phyloP scores from a whole-genome alignment of 2,888 invertebrate genomes.

The Hybos culiciformis region DNA sequence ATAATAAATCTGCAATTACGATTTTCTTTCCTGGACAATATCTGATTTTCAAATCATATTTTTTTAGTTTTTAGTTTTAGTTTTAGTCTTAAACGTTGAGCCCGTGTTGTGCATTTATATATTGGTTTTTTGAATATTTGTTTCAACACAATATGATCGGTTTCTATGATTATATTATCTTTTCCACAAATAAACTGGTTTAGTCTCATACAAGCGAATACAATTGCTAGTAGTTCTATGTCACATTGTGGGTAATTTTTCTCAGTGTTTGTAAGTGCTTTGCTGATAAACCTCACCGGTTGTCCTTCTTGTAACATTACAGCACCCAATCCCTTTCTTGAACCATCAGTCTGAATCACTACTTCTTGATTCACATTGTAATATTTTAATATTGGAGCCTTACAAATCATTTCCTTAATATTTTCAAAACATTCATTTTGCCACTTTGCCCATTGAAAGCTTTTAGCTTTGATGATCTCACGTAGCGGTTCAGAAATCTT shows the following conservation, averaged over 20 bases:
- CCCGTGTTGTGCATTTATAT: background rate
- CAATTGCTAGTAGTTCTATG: background rate
- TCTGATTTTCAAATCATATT: constrained; percentile 1
- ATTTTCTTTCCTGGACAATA: background rate
- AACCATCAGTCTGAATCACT: background rate
- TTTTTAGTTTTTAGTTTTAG: too few relatives aligned
- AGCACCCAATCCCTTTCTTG: background rate
- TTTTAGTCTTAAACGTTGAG: constrained; percentile 1
- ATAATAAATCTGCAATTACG: background rate
- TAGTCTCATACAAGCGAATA: background rate
- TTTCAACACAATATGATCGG: background rate
- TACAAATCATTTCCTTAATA: background rate
- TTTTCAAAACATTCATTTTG: background rate
- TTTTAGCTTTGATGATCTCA: background rate
- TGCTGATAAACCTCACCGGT: background rate
- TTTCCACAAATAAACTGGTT: background rate
- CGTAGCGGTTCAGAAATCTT: background rate
- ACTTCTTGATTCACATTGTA: background rate
- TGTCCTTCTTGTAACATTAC: background rate
- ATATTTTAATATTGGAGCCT: background rate
- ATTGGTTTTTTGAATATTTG: background rate
- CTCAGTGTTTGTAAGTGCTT: background rate
- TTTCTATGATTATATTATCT: background rate
- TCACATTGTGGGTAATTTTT: background rate
- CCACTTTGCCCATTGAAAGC: background rate